A percentile compares a stretch with the other conserved stretches of the same genome.
These are phyloP conservation scores for Conomelus anceps DNA, from an alignment of 2,888 invertebrate genomes.

Conservation along the genomic window DNA sequence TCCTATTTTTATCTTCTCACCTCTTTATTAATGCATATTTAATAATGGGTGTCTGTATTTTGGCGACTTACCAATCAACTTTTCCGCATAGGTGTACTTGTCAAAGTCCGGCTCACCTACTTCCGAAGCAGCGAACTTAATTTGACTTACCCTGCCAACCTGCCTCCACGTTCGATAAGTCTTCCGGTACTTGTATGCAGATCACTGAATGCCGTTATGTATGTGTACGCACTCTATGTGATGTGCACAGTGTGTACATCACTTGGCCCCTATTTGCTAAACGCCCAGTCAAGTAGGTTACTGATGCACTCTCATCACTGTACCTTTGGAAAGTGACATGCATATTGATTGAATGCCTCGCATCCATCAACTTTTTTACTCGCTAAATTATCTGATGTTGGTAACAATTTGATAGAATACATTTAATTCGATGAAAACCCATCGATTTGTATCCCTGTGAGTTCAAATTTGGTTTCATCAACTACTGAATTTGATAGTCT, in stretches of 20 bases:
- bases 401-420: no score
- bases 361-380: no score
- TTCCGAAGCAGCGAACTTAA: neutral
- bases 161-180: neutral
- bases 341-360: neutral
- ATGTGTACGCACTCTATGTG: neutral
- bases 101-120: neutral
- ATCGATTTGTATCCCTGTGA: no score
- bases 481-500: no score
- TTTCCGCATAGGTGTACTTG: neutral
- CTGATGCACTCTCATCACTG: neutral
- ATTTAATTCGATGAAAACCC: no score
- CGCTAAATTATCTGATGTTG: no score
- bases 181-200: neutral
- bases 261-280: neutral
- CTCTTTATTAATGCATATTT: neutral
- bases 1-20: neutral
- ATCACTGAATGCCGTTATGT: neutral
- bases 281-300: neutral
- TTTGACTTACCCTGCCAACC: neutral
- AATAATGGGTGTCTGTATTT: neutral
- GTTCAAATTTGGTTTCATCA: no score
- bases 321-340: neutral
- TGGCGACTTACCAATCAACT: neutral
- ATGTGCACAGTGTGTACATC: neutral